Percentiles rank a stretch among this genome's conserved stretches.
phyloP scores from a whole-genome alignment of 2,888 invertebrate species.

The Campoletis raptor region DNA sequence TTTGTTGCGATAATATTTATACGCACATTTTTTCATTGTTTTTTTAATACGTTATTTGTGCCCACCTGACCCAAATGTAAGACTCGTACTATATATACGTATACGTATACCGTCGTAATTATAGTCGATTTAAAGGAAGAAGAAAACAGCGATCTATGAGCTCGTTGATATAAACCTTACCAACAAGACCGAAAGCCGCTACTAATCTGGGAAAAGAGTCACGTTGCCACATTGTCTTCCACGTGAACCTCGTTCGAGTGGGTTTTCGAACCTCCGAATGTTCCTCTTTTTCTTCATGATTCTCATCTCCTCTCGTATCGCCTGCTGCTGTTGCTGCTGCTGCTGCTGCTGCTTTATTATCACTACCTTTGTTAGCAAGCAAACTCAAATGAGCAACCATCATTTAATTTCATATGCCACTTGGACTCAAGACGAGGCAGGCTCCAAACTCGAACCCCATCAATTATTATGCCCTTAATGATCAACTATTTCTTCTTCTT shows the following conservation, averaged over 20 bases:
- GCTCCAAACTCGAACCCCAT: not conserved
- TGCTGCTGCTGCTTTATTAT: constrained; percentile 74
- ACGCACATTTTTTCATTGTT: constrained; percentile 47
- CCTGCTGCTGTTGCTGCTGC: not conserved
- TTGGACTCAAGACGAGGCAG: constrained; percentile 13
- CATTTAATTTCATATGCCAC: constrained; percentile 38
- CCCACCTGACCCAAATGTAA: constrained; percentile 22
- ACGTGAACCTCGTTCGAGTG: constrained; percentile 80
- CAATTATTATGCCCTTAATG: no score
- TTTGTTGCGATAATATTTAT: not conserved
- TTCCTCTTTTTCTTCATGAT: constrained; percentile 71
- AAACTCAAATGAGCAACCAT: constrained; percentile 75
- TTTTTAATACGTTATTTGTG: constrained; percentile 8
- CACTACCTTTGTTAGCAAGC: constrained; percentile 80
- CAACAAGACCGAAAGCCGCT: constrained; percentile 81
- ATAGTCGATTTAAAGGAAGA: not conserved
- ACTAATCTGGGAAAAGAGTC: constrained; percentile 80
- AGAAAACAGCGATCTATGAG: constrained; percentile 50
- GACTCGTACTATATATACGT: not conserved
- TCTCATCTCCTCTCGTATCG: constrained; percentile 62
- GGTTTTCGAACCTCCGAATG: constrained; percentile 76
- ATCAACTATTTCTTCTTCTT: no score
- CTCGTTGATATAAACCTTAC: constrained; percentile 76
- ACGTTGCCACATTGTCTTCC: constrained; percentile 80
- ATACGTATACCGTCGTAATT: not conserved